Evolutionary conservation across 2,888 invertebrate species (phyloP).

Genomic region (Pseudococcus longispinus): DNA sequence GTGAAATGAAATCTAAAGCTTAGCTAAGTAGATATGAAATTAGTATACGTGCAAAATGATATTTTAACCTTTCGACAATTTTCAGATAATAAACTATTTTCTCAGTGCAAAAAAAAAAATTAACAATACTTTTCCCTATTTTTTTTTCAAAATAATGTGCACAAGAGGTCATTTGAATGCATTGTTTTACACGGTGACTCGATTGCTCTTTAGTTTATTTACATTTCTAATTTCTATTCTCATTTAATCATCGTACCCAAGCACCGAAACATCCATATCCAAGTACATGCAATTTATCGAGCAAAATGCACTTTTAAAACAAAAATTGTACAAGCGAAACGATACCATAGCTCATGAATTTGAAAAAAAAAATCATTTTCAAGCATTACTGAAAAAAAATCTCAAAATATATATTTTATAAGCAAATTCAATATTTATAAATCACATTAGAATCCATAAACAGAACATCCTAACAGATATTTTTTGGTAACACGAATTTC

Average conservation of each 20-base stretch:
- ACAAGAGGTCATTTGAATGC: neutral
- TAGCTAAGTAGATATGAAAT: too few species aligned
- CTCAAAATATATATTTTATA: neutral
- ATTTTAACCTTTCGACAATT: too few species aligned
- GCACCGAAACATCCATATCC: neutral
- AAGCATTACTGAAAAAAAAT: neutral
- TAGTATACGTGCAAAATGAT: too few species aligned
- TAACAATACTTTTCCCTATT: too few species aligned
- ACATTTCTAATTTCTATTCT: neutral
- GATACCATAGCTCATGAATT: neutral
- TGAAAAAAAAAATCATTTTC: neutral
- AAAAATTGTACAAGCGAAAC: neutral
- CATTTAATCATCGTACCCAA: neutral
- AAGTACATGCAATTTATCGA: neutral
- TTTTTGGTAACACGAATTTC: conserved; percentile 12
- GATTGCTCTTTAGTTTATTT: neutral
- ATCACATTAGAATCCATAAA: neutral
- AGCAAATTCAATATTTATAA: neutral
- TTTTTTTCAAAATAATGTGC: too few species aligned
- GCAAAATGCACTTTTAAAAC: neutral
- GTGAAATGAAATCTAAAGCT: too few species aligned
- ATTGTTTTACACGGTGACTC: neutral
- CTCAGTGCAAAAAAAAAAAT: too few species aligned
- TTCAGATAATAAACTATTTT: too few species aligned
- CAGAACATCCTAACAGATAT: neutral